Evolutionary conservation across 2,113 vertebrate species (phyloP).

Genomic region (Psilopsiagon aurifrons): DNA sequence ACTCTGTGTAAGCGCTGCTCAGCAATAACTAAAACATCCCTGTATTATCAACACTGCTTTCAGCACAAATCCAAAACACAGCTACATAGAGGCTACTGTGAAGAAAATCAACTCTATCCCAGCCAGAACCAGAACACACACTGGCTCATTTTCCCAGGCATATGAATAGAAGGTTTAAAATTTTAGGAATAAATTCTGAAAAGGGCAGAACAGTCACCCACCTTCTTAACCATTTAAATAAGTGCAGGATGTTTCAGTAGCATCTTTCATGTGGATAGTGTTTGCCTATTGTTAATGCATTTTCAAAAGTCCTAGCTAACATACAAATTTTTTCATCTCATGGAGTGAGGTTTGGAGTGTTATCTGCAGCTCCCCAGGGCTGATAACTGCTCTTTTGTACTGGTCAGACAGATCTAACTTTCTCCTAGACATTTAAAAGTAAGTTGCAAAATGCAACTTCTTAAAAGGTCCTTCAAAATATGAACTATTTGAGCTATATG

Average conservation of each 20-base stretch:
- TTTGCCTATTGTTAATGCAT: accelerated
- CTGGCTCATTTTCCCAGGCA: neutral
- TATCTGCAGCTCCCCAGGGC: neutral
- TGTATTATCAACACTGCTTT: neutral
- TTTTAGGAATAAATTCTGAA: neutral
- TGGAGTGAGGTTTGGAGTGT: neutral
- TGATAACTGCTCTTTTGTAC: neutral
- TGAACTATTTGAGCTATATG: neutral
- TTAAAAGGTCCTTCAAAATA: neutral
- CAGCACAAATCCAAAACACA: neutral
- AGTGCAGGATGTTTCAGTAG: neutral
- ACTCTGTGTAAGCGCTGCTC: neutral
- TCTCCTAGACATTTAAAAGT: neutral
- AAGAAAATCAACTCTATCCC: neutral
- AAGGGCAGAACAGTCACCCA: neutral
- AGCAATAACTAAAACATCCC: neutral
- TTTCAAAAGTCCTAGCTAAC: neutral
- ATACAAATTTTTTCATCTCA: neutral
- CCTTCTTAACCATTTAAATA: neutral
- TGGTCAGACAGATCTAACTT: neutral
- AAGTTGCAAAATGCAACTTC: neutral
- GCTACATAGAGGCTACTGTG: too few relatives aligned
- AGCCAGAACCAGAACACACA: neutral
- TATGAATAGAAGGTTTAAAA: neutral
- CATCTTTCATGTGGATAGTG: neutral